phyloP scores from a whole-genome alignment of 2,888 invertebrate species.

The Dioctria rufipes region DNA sequence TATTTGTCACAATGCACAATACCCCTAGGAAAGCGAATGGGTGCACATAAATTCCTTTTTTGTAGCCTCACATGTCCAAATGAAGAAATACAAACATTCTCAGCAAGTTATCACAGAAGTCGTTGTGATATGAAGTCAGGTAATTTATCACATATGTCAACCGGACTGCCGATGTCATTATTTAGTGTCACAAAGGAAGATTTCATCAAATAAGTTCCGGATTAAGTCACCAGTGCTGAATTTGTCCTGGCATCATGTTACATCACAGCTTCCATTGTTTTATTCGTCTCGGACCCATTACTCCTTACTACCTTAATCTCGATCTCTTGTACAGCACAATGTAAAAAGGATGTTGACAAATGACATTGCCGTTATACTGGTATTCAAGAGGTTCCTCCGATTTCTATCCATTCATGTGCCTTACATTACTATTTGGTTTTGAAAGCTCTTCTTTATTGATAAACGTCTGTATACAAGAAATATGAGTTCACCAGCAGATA shows the following conservation, averaged over 20 bases:
- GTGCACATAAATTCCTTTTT: slow-evolving; percentile 37
- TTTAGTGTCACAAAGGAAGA: slow-evolving; percentile 53
- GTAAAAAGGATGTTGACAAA: slow-evolving; percentile 48
- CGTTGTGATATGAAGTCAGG: slow-evolving; percentile 42
- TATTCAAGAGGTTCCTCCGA: slow-evolving; percentile 40
- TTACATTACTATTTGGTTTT: slow-evolving; percentile 23
- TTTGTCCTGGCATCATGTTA: slow-evolving; percentile 51
- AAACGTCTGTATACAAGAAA: background rate
- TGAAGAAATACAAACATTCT: slow-evolving; percentile 24
- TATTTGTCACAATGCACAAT: slow-evolving; percentile 36
- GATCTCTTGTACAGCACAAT: slow-evolving; percentile 10
- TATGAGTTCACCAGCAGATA: background rate
- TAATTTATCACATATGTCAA: slow-evolving; percentile 47
- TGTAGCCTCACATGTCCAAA: slow-evolving; percentile 33
- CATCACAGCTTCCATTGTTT: slow-evolving; percentile 42
- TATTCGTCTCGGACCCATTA: slow-evolving; percentile 12
- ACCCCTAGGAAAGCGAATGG: background rate
- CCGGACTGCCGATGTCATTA: slow-evolving; percentile 47
- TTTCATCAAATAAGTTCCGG: slow-evolving; percentile 53
- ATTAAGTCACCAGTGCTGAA: slow-evolving; percentile 51
- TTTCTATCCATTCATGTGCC: slow-evolving; percentile 36
- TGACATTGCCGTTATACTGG: slow-evolving; percentile 8
- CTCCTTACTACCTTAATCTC: background rate
- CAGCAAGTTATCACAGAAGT: slow-evolving; percentile 32
- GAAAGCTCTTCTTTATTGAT: slow-evolving; percentile 37